These are phyloP conservation scores for Orussus abietinus DNA, from an alignment of 1,140 invertebrate species.

Conservation along the genomic window DNA sequence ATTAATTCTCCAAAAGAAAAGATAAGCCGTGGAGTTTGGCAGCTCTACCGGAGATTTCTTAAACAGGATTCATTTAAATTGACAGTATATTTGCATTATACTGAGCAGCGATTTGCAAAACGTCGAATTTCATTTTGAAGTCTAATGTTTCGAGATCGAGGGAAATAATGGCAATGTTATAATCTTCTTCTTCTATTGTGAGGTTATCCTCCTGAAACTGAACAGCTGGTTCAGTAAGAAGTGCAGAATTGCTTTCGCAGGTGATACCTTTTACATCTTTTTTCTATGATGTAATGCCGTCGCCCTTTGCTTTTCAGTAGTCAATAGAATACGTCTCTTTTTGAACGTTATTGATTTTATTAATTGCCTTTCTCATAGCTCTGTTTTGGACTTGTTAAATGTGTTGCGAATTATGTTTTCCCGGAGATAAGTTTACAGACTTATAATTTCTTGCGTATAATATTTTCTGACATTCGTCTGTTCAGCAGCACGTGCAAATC, in stretches of 20 bases:
- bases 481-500: slow-evolving; percentile 12
- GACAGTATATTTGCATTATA: background rate
- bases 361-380: background rate
- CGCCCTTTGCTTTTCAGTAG: slow-evolving; percentile 18
- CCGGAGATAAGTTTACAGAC: slow-evolving; percentile 8
- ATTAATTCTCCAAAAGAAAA: slow-evolving; percentile 11
- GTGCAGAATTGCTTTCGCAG: slow-evolving; percentile 17
- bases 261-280: slow-evolving; percentile 15
- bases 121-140: slow-evolving; percentile 2
- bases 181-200: too few species aligned
- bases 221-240: slow-evolving; percentile 11
- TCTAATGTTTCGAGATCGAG: background rate
- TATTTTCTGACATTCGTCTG: slow-evolving; percentile 18
- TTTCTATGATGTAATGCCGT: slow-evolving; percentile 13
- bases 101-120: slow-evolving; percentile 19
- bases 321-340: slow-evolving; percentile 9
- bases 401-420: slow-evolving; percentile 6
- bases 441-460: slow-evolving; percentile 12
- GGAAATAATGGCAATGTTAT: slow-evolving; percentile 1
- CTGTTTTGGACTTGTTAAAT: slow-evolving; percentile 2
- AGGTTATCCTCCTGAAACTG: too few species aligned
- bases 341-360: slow-evolving; percentile 12
- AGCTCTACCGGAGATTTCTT: slow-evolving; percentile 7
- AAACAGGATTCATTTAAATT: slow-evolving; percentile 12
- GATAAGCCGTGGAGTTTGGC: slow-evolving; percentile 14